phyloP scores from a whole-genome alignment of 2,888 invertebrate genomes.

The Coelinius sp. region DNA sequence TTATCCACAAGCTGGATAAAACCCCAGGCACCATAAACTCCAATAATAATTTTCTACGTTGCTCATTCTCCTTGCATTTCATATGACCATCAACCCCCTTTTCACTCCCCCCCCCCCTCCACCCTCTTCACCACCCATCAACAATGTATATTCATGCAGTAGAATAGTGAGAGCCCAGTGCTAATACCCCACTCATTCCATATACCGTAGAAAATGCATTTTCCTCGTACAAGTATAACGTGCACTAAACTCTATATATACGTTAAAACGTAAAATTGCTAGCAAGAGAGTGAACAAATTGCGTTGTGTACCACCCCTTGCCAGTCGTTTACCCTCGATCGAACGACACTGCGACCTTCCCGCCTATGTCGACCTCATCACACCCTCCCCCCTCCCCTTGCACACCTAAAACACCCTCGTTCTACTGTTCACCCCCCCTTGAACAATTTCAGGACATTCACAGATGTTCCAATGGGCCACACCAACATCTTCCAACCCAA shows the following conservation, averaged over 20 bases:
- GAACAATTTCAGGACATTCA: constrained; percentile 21
- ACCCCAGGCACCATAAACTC: constrained; percentile 4
- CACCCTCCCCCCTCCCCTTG: constrained; percentile 29
- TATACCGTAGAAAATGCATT: constrained; percentile 29
- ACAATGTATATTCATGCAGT: constrained; percentile 10
- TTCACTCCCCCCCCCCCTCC: not conserved
- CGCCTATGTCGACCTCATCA: constrained; percentile 38
- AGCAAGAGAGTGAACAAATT: constrained; percentile 36
- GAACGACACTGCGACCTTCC: constrained; percentile 37
- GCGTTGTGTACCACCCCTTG: constrained; percentile 35
- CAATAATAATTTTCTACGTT: constrained; percentile 21
- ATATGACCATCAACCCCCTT: not conserved
- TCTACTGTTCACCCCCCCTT: not conserved
- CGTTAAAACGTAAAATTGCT: constrained; percentile 14
- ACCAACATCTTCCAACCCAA: constrained; percentile 31
- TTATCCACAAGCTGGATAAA: not conserved
- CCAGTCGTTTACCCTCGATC: constrained; percentile 41
- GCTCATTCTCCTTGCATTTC: constrained; percentile 8
- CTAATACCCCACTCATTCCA: not conserved
- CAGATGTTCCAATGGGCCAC: constrained; percentile 31
- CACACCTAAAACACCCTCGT: constrained; percentile 2
- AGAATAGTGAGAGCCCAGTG: not conserved
- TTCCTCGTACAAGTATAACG: constrained; percentile 15
- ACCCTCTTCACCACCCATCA: no score
- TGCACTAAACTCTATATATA: constrained; percentile 21